Conservation (phyloP, 2,113 vertebrate genomes). For the Megaceryle torquata region DNA sequence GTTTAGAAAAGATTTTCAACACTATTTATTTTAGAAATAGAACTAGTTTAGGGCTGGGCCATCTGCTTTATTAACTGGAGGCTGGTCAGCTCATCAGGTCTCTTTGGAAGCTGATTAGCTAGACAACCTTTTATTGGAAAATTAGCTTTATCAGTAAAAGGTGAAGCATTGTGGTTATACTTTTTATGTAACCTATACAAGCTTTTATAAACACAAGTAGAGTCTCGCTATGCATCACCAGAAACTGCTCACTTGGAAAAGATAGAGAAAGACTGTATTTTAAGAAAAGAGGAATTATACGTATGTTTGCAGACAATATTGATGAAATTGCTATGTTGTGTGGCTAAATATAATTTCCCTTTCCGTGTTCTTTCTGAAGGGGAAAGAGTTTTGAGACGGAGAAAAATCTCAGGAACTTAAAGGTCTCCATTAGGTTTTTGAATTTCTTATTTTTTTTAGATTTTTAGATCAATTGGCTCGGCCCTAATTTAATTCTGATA, state of each 20-base stretch:
- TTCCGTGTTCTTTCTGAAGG: constrained; percentile 5
- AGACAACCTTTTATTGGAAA: neutral
- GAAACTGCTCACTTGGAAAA: constrained; percentile 51
- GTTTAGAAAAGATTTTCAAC: constrained; percentile 21
- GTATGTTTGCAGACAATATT: constrained; percentile 11
- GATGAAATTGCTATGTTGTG: neutral
- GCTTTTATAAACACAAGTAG: constrained; percentile 55
- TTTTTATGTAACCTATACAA: constrained; percentile 5
- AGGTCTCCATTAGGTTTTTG: neutral
- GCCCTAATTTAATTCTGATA: constrained; percentile 32
- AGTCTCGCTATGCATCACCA: constrained; percentile 55
- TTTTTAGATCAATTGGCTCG: constrained; percentile 1
- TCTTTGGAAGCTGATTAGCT: constrained; percentile 44
- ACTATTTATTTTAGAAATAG: constrained; percentile 76
- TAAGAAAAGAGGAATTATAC: constrained; percentile 8
- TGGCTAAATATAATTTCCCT: constrained; percentile 21
- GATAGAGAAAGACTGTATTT: neutral
- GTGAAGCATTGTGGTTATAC: constrained; percentile 32
- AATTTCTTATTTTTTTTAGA: neutral
- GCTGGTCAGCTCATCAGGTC: constrained; percentile 29
- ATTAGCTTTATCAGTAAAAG: constrained; percentile 56
- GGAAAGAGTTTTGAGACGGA: neutral
- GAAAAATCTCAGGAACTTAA: constrained; percentile 50
- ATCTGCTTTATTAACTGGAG: constrained; percentile 33
- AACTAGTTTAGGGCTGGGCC: constrained; percentile 65